Conservation (phyloP, 2,113 vertebrate genomes). For the Diadophis punctatus region DNA sequence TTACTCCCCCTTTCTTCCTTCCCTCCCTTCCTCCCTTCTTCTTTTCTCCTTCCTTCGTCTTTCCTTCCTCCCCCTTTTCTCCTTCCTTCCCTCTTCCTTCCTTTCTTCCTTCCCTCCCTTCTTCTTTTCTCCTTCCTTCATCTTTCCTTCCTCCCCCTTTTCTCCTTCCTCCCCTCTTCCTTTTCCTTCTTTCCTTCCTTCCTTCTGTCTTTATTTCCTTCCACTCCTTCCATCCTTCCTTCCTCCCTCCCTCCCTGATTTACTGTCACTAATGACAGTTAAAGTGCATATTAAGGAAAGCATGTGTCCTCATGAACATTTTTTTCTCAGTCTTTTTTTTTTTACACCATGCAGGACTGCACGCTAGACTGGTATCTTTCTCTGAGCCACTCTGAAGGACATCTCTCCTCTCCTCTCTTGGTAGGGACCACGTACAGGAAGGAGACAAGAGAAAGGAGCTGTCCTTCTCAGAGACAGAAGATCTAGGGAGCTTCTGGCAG, state of each 20-base stretch:
- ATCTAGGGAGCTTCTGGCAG: slow-evolving; percentile 42
- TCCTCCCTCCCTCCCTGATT: not conserved
- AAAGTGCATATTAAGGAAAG: not conserved
- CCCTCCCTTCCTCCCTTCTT: too few species aligned
- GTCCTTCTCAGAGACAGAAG: slow-evolving; percentile 12
- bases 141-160: too few species aligned
- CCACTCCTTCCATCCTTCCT: too few species aligned
- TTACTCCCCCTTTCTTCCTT: too few species aligned
- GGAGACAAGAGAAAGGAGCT: slow-evolving; percentile 9
- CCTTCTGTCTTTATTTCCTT: too few species aligned
- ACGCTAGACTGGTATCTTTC: not conserved
- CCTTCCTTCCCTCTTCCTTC: not conserved
- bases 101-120: too few species aligned
- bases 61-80: not conserved
- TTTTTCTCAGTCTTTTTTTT: not conserved
- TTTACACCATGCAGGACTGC: not conserved
- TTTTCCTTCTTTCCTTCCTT: too few species aligned
- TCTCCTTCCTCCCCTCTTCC: too few species aligned
- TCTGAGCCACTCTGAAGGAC: not conserved
- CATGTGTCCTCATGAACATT: not conserved
- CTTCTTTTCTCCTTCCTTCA: too few species aligned
- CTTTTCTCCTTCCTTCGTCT: too few species aligned
- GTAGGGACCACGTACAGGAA: not conserved
- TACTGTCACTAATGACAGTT: not conserved
- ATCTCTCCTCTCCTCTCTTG: too few species aligned